Base-by-base conservation (phyloP, 2,113 vertebrate species). In the Tonatia bakeri region DNA sequence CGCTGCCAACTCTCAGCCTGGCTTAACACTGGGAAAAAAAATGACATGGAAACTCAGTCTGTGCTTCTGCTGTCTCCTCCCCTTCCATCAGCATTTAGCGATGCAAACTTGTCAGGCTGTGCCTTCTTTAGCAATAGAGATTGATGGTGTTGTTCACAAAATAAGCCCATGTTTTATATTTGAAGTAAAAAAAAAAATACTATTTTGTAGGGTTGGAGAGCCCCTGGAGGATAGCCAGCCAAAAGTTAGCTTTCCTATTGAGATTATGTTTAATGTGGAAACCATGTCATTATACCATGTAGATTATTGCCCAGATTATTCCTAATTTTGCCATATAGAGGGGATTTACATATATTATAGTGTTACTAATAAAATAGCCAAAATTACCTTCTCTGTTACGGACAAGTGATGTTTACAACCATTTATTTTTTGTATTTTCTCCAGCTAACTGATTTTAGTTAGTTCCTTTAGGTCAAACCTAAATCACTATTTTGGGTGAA, bases 1-100 rank as follows among this genome's bases (percentile, higher is more conserved):
- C 98, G 98, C 16, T 99, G 99, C 98, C 99, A 96, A 69, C 98
- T 99, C 96, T 99, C 99, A 70, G 99, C 98, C 61, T 98, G 98
- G 80, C 85, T 98, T 56, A 99, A 90, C 88, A 99, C 99, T 99
- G 95, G 80, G 79, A 92, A 75, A 97, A 97, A 64, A 72, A 0
- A 16, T 13, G 33, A 87, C 45, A 75, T 11, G 85, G 82, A 86
- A 13, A n/a, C 40, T 96, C 31, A 96, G n/a, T 28, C 11, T 5
- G 56, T 24, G 20, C 59, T 76, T 69, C 90, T 54, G 33, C 84
- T 20, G n/a, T n/a, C 36, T 73, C 47, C 52, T 91, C 43, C 36
- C 22, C 12, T 59, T 69, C 79, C 47, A 40, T 1, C 19, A 61
- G n/a, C 40, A 40, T 14, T 54, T 50, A 67, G 45, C 70, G 20